A percentile compares a stretch with the other conserved stretches of the same genome.
Evolutionary conservation across 2,797 vertebrate genomes (phyloP).

Genomic region (Bovichtus variegatus): DNA sequence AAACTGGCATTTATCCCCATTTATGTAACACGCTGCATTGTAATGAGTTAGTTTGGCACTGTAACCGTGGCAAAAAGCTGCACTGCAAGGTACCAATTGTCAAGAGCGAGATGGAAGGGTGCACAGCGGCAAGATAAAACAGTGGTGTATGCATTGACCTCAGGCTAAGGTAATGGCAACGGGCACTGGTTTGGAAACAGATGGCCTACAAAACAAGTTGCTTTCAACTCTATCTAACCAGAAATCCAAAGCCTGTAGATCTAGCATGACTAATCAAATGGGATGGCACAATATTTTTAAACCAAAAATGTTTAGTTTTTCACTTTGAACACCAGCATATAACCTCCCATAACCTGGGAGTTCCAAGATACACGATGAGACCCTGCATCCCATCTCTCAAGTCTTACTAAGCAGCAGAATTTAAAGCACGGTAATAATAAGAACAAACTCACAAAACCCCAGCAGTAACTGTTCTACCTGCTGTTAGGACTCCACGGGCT

Average conservation of each 20-base stretch:
- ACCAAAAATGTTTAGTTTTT: background rate
- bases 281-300: background rate
- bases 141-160: conserved; percentile 17
- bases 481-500: conserved; percentile 33
- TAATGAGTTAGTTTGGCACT: conserved; percentile 22
- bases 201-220: background rate
- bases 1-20: conserved; percentile 41
- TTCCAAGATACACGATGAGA: conserved; percentile 24
- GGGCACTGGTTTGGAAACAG: background rate
- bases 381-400: conserved; percentile 14
- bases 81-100: conserved; percentile 37
- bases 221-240: background rate
- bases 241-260: background rate
- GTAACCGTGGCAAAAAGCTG: background rate
- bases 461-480: conserved; percentile 60
- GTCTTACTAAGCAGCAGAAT: conserved; percentile 23
- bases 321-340: background rate
- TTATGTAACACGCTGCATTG: conserved; percentile 35
- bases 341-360: conserved; percentile 13
- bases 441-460: conserved; percentile 39
- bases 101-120: conserved; percentile 12
- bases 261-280: background rate
- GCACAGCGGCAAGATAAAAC: conserved; percentile 28
- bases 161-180: background rate
- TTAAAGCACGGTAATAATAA: conserved; percentile 66